These are phyloP conservation scores for Phalacrocorax carbo DNA, from an alignment of 2,113 vertebrate genomes.

Conservation along the genomic window DNA sequence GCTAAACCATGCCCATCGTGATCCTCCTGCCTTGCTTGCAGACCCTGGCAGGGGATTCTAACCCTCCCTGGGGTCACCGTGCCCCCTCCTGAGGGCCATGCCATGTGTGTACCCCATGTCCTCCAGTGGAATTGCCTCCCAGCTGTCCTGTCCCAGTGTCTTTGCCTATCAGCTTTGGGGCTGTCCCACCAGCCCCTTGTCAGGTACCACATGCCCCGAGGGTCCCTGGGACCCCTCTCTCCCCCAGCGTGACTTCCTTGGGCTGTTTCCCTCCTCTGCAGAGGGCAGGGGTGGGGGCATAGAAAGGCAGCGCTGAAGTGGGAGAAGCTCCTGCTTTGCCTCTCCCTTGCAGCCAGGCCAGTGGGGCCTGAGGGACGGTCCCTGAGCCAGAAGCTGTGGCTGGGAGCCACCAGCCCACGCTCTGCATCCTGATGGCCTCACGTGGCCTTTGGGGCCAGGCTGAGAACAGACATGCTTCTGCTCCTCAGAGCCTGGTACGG, in stretches of 20 bases:
- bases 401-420: not conserved
- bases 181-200: not conserved
- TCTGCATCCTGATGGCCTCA: not conserved
- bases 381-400: not conserved
- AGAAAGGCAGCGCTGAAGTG: not conserved
- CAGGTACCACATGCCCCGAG: not conserved
- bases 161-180: too few relatives aligned
- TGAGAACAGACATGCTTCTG: not conserved
- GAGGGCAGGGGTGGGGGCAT: not conserved
- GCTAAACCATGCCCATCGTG: rapidly evolving
- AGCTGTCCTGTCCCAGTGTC: not conserved
- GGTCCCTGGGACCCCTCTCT: not conserved
- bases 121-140: too few relatives aligned
- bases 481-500: rapidly evolving
- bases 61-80: not conserved
- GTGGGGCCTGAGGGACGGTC: not conserved
- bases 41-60: rapidly evolving
- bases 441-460: not conserved
- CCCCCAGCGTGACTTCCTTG: not conserved
- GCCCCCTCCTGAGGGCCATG: not conserved
- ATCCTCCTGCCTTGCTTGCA: rapidly evolving
- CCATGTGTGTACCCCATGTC: too few relatives aligned
- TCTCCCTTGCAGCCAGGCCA: not conserved
- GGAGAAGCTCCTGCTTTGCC: not conserved
- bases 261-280: not conserved